Conservation (phyloP, 2,113 vertebrate genomes). For the Carollia perspicillata region DNA sequence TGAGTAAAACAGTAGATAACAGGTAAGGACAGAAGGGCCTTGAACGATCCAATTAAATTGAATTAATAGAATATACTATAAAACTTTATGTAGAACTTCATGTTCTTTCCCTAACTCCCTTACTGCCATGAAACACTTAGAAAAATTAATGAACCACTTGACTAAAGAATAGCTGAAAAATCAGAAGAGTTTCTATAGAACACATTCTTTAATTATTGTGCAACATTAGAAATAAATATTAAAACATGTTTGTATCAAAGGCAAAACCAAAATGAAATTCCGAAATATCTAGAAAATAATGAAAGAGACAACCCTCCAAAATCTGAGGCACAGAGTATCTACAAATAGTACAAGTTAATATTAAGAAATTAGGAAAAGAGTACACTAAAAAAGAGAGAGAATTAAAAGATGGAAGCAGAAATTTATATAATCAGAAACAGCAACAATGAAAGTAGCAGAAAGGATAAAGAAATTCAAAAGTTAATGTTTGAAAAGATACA, state of each 20-base stretch:
- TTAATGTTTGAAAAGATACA: not conserved
- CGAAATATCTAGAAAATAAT: not conserved
- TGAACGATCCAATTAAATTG: not conserved
- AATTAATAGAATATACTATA: not conserved
- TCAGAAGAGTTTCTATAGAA: not conserved
- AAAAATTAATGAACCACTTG: not conserved
- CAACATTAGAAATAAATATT: conserved; percentile 16
- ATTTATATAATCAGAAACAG: not conserved
- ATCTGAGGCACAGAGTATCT: not conserved
- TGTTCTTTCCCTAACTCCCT: not conserved
- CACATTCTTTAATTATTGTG: not conserved
- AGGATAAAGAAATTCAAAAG: not conserved
- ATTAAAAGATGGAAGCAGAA: not conserved
- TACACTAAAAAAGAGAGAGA: not conserved
- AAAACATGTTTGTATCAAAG: not conserved
- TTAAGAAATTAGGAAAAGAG: not conserved
- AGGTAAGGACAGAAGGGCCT: not conserved
- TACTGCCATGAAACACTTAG: not conserved
- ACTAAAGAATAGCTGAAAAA: not conserved
- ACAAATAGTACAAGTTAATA: not conserved
- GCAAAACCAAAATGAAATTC: not conserved
- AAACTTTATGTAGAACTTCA: not conserved
- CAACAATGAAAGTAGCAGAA: not conserved
- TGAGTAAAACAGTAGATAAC: not conserved
- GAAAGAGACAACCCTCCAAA: not conserved